These are phyloP conservation scores for Cranoglanis bouderius DNA, from an alignment of 2,113 vertebrate species.

Conservation along the genomic window DNA sequence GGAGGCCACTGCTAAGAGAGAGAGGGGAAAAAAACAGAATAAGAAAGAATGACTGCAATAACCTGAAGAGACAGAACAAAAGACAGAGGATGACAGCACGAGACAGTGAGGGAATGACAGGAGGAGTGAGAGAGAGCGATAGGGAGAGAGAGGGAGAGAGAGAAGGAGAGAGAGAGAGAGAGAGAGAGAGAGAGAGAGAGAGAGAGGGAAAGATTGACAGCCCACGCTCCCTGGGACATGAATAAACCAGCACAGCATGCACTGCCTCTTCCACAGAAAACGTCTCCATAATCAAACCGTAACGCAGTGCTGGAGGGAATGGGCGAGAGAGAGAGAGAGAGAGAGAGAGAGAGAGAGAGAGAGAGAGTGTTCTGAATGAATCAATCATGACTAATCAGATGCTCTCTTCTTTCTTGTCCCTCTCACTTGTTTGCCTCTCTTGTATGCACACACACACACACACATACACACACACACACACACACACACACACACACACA, in stretches of 20 bases:
- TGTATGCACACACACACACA: constrained; percentile 13
- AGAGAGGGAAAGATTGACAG: constrained; percentile 56
- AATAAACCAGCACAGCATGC: constrained; percentile 52
- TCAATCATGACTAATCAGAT: constrained; percentile 77
- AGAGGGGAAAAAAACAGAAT: constrained; percentile 22
- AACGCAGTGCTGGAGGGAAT: constrained; percentile 45
- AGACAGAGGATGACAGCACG: constrained; percentile 44
- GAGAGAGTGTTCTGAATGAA: constrained; percentile 68
- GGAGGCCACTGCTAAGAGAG: constrained; percentile 47
- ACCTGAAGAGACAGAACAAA: constrained; percentile 50
- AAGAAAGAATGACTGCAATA: constrained; percentile 52
- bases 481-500: neutral
- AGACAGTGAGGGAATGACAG: constrained; percentile 56
- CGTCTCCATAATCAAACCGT: constrained; percentile 53
- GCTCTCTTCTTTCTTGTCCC: constrained; percentile 58
- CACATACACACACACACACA: constrained; percentile 1
- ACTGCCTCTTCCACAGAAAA: constrained; percentile 40
- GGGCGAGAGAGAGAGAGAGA: constrained; percentile 51
- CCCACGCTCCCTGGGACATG: constrained; percentile 52
- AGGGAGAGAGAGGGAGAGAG: constrained; percentile 49
- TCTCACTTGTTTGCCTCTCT: constrained; percentile 44
- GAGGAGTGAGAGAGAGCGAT: constrained; percentile 26
- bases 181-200: constrained; percentile 32
- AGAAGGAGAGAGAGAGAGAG: constrained; percentile 50
- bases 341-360: constrained; percentile 51